Evolutionary conservation across 2,888 invertebrate species (phyloP).

Genomic region (Trachelus stipa): DNA sequence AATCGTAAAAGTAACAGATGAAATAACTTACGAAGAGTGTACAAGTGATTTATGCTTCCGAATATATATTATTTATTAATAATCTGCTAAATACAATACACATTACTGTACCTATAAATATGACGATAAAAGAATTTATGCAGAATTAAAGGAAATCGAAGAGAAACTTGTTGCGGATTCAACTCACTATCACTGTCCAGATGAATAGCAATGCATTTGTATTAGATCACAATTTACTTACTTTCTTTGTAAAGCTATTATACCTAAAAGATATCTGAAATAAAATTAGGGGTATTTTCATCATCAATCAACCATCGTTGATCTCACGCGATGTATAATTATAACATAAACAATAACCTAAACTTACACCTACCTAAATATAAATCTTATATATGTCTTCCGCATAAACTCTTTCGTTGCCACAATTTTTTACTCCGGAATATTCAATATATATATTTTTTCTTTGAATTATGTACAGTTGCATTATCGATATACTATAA

Average conservation of each 20-base stretch:
- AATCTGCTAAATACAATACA: slow-evolving; percentile 25
- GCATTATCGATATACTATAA: neutral
- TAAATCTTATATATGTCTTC: neutral
- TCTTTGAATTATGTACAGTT: neutral
- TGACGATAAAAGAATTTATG: slow-evolving; percentile 30
- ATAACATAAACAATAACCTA: neutral
- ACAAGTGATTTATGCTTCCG: neutral
- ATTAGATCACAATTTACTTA: neutral
- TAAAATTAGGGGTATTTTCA: neutral
- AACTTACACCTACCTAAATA: neutral
- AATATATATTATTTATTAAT: neutral
- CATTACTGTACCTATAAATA: neutral
- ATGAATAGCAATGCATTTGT: neutral
- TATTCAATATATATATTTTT: neutral
- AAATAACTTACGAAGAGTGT: neutral
- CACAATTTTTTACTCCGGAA: neutral
- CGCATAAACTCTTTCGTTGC: neutral
- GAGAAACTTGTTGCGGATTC: neutral
- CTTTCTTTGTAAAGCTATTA: neutral
- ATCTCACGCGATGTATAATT: neutral
- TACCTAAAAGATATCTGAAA: neutral
- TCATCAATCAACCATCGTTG: neutral
- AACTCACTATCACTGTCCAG: neutral
- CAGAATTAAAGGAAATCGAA: slow-evolving; percentile 22
- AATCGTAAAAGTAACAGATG: neutral